These are phyloP conservation scores for Lasioglossum figueresi DNA, from an alignment of 2,888 invertebrate genomes.

Conservation along the genomic window DNA sequence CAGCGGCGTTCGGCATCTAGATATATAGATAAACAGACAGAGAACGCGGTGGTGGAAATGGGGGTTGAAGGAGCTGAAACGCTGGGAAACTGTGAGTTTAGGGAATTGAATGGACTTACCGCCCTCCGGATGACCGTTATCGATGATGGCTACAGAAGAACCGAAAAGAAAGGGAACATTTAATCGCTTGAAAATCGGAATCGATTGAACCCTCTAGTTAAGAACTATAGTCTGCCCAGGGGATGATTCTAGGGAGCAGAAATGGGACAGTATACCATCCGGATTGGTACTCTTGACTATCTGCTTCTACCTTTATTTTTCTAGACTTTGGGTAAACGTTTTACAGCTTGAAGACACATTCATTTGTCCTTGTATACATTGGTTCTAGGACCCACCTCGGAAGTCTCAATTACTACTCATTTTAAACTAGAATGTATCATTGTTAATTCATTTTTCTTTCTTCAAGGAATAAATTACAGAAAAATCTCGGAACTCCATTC, in stretches of 20 bases:
- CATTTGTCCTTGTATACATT: no score
- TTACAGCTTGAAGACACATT: no score
- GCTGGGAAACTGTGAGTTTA: slow-evolving; percentile 39
- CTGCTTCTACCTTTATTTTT: background rate
- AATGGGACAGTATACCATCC: background rate
- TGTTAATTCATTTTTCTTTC: no score
- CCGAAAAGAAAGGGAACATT: slow-evolving; percentile 48
- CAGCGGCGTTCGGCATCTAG: slow-evolving; percentile 13
- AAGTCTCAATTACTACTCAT: no score
- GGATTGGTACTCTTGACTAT: background rate
- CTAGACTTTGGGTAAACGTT: background rate
- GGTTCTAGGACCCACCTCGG: no score
- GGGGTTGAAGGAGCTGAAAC: slow-evolving; percentile 23
- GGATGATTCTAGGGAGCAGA: background rate
- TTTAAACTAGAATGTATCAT: no score
- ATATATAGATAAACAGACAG: slow-evolving; percentile 50
- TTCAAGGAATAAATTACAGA: no score
- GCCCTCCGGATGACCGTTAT: slow-evolving; percentile 67
- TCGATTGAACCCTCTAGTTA: background rate
- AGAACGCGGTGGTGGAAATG: background rate
- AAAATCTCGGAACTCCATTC: no score
- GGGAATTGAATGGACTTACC: slow-evolving; percentile 66
- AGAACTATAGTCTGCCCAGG: background rate
- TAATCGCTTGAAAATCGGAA: slow-evolving; percentile 42
- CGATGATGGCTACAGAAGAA: slow-evolving; percentile 48